These are phyloP conservation scores for Styela plicata DNA, from an alignment of 23 tunicate species.

Conservation along the genomic window DNA sequence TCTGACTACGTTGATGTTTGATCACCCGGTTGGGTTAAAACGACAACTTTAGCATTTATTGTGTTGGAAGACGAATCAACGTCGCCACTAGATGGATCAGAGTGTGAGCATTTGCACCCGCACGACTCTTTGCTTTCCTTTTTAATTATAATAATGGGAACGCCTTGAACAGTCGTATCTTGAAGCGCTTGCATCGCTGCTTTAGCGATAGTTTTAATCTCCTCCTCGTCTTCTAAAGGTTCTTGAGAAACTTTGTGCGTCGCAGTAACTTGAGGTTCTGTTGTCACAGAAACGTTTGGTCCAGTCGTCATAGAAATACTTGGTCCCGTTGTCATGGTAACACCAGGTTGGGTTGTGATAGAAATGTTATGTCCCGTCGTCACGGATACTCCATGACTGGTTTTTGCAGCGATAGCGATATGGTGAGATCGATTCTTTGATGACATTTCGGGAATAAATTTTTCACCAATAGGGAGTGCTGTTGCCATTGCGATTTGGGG, in stretches of 20 bases:
- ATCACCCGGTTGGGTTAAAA: conserved; percentile 1
- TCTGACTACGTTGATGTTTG: neutral
- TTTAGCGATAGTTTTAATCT: conserved; percentile 43
- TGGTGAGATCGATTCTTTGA: neutral
- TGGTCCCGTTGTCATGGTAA: neutral
- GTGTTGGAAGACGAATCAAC: neutral
- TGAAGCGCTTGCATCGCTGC: conserved; percentile 73
- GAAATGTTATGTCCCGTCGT: too few species aligned
- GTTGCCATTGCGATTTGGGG: neutral
- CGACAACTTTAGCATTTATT: conserved; percentile 19
- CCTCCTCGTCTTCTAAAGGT: conserved; percentile 27
- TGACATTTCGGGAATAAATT: neutral
- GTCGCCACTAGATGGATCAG: neutral
- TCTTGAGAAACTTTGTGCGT: neutral
- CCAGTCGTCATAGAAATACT: neutral
- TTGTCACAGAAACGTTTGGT: neutral
- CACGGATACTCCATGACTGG: neutral
- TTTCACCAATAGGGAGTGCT: too few species aligned
- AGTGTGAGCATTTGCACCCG: conserved; percentile 53
- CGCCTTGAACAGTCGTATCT: conserved; percentile 41
- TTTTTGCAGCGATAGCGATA: neutral
- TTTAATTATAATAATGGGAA: conserved; percentile 79
- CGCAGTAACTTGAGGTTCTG: neutral
- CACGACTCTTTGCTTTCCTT: conserved; percentile 65
- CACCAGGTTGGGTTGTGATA: too few species aligned